Evolutionary conservation across 2,888 invertebrate species (phyloP).

Genomic region (Drosophila phalerata): DNA sequence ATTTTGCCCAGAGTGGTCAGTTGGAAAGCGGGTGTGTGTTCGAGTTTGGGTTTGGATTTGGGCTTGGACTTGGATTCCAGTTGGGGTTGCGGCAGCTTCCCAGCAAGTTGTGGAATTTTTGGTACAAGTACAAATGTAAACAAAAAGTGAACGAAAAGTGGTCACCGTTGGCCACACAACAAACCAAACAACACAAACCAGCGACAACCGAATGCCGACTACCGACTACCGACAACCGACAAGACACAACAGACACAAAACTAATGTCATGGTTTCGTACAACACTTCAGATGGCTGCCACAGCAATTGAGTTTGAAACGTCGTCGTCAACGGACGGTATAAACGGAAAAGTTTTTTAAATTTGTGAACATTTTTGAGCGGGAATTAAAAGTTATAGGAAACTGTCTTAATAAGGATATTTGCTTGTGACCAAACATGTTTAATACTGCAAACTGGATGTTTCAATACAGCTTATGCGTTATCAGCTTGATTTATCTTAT

Average conservation of each 20-base stretch:
- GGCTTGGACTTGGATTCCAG: slow-evolving; percentile 16
- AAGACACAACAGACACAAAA: slow-evolving; percentile 16
- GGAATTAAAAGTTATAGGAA: slow-evolving; percentile 9
- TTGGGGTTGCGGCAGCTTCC: slow-evolving; percentile 21
- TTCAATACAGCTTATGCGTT: slow-evolving; percentile 35
- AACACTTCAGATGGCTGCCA: slow-evolving; percentile 50
- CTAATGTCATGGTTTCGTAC: slow-evolving; percentile 62
- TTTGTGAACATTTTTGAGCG: slow-evolving; percentile 6
- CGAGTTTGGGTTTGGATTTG: slow-evolving; percentile 14
- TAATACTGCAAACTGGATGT: slow-evolving; percentile 52
- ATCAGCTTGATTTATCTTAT: slow-evolving; percentile 36
- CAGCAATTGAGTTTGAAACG: slow-evolving; percentile 64
- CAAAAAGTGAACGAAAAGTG: slow-evolving; percentile 59
- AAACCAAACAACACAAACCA: not conserved
- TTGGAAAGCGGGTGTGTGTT: slow-evolving; percentile 25
- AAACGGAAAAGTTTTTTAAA: slow-evolving; percentile 36
- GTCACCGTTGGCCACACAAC: slow-evolving; percentile 36
- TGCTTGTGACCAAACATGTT: slow-evolving; percentile 51
- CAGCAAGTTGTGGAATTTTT: slow-evolving; percentile 61
- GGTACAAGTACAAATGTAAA: slow-evolving; percentile 45
- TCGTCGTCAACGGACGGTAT: slow-evolving; percentile 61
- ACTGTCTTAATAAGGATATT: slow-evolving; percentile 38
- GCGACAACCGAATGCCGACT: slow-evolving; percentile 15
- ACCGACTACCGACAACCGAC: slow-evolving; percentile 11
- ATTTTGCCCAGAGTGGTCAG: slow-evolving; percentile 31